Percentiles rank a stretch among this genome's conserved stretches.
Conservation (phyloP, 1,140 invertebrate genomes). For the Papilio polytes region DNA sequence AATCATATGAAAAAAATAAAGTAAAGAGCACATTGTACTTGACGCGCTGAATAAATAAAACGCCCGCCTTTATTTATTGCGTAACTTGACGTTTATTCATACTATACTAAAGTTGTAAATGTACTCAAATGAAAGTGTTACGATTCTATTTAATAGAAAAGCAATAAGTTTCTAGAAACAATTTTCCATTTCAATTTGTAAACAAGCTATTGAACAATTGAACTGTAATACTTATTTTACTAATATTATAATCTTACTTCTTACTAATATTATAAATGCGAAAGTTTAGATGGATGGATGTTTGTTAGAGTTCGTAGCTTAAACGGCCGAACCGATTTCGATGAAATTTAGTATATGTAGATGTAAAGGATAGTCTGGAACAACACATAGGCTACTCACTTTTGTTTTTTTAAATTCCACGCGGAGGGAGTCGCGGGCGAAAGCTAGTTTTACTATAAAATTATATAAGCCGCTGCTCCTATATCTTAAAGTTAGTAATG, state of each 20-base stretch:
- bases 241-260: too few relatives aligned
- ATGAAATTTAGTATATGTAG: too few relatives aligned
- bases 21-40: slow-evolving; percentile 9
- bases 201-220: neutral
- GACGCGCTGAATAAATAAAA: slow-evolving; percentile 36
- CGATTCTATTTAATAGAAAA: neutral
- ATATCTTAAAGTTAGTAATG: neutral
- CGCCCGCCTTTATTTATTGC: slow-evolving; percentile 8
- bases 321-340: too few relatives aligned
- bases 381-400: too few relatives aligned
- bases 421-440: too few relatives aligned
- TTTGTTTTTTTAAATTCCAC: too few relatives aligned
- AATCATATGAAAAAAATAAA: slow-evolving; percentile 21
- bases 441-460: neutral
- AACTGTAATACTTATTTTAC: neutral
- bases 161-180: neutral
- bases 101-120: neutral
- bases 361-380: too few relatives aligned
- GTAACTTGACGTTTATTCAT: slow-evolving; percentile 27
- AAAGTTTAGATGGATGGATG: too few relatives aligned
- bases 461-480: neutral
- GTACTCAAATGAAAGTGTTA: neutral
- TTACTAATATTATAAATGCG: too few relatives aligned
- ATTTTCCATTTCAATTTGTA: neutral
- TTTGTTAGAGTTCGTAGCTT: too few relatives aligned